Evolutionary conservation across 2,797 vertebrate species (phyloP), one percentile per base, ranked within the genome.

Genomic region (Florisuga fusca): DNA sequence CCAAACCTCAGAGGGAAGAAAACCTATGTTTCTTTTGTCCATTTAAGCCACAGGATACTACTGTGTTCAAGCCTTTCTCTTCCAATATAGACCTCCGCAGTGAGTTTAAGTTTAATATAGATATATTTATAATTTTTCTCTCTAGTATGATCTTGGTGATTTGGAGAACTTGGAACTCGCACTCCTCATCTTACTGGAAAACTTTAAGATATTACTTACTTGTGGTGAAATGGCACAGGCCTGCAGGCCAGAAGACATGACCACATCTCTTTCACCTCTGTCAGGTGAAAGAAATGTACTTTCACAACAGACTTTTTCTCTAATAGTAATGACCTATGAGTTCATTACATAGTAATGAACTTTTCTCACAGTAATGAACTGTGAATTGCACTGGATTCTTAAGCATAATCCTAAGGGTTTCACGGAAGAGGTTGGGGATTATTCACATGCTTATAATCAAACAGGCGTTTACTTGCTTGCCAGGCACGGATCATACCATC

Each of bases 1-100:
- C 13, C 61, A 89, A 92, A 89, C 18, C 50, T 15, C 50, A 58
- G 78, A 62, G 36, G 67, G 67, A 67, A 62, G 61, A 91, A 88
- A 91, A 38, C 50, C 15, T 34, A 58, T 26, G 38, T 54, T 84
- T 2, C 9, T 89, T 72, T 59, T 57, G 38, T 51, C 41, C 9
- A 38, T 81, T 81, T 91, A 67, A 76, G 71, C 15, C 22, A 50
- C 15, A 87, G 41, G 20, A 72, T 50, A 90, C 45, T 85, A 38
- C 26, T 72, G 38, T 29, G 68, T 61, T 57, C 53, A 86, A 55
- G n/a, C 36, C 19, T 23, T 57, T 12, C 6, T 71, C 48, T 67
- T 66, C 33, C 45, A 73, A 12, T 64, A 79, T 71, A 81, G 90
- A 73, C 0, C 4, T 25, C 22, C 46, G 23, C 0, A 3, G 45